These are phyloP conservation scores for Epistrophella euchroma DNA, from an alignment of 2,888 invertebrate species.

Conservation along the genomic window DNA sequence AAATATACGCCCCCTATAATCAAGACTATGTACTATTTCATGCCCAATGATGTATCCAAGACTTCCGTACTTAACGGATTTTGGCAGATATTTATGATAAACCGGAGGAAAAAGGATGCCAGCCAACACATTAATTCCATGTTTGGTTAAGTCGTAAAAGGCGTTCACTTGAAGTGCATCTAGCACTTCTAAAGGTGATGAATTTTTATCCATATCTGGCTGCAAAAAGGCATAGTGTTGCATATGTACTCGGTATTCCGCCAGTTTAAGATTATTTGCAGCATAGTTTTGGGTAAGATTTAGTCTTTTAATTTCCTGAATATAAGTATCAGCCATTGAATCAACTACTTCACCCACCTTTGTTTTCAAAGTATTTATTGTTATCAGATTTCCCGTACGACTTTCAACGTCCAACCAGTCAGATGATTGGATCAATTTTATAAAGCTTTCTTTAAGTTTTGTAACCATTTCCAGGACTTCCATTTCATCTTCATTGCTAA, in stretches of 20 bases:
- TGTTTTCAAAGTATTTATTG: slow-evolving; percentile 78
- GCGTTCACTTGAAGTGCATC: slow-evolving; percentile 80
- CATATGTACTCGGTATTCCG: slow-evolving; percentile 76
- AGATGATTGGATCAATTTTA: slow-evolving; percentile 76
- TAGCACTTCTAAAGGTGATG: slow-evolving; percentile 78
- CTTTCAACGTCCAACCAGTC: slow-evolving; percentile 81
- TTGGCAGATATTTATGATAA: slow-evolving; percentile 80
- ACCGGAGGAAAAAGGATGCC: slow-evolving; percentile 80
- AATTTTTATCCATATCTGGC: slow-evolving; percentile 69
- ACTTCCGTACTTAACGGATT: slow-evolving; percentile 80
- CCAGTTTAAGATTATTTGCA: slow-evolving; percentile 78
- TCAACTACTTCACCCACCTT: slow-evolving; percentile 78
- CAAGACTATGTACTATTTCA: slow-evolving; percentile 82
- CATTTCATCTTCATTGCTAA: slow-evolving; percentile 75
- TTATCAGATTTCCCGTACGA: slow-evolving; percentile 79
- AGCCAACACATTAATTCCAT: slow-evolving; percentile 81
- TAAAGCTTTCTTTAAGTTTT: slow-evolving; percentile 78
- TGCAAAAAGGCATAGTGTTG: slow-evolving; percentile 78
- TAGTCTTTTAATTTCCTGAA: slow-evolving; percentile 77
- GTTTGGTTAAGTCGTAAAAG: slow-evolving; percentile 81
- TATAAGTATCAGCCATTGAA: slow-evolving; percentile 77
- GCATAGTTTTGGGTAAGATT: slow-evolving; percentile 77
- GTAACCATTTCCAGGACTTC: slow-evolving; percentile 78
- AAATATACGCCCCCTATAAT: slow-evolving; percentile 78
- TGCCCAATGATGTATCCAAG: slow-evolving; percentile 81